Conservation (phyloP, 2,113 vertebrate species). For the Alouatta palliata region DNA sequence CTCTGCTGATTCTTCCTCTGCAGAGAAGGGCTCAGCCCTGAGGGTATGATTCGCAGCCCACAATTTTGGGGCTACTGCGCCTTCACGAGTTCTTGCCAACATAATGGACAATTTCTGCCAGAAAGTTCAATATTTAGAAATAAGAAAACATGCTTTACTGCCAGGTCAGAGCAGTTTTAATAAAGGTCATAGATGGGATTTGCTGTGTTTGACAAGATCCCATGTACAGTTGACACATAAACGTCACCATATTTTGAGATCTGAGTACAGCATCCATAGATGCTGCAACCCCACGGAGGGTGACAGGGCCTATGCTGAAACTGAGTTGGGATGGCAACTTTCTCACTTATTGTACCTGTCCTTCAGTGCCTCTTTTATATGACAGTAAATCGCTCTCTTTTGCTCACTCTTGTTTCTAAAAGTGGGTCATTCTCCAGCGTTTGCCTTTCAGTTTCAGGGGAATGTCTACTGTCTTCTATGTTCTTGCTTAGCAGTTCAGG, state of each 20-base stretch:
- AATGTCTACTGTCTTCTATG: conserved; percentile 38
- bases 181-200: not conserved
- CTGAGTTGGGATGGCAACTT: not conserved
- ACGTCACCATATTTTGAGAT: fast-evolving
- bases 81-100: not conserved
- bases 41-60: not conserved
- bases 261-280: not conserved
- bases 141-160: not conserved
- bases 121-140: conserved; percentile 58
- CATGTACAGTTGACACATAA: not conserved
- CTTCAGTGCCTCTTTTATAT: not conserved
- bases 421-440: conserved; percentile 61
- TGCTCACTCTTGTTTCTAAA: conserved; percentile 53
- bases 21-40: not conserved
- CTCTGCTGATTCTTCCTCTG: not conserved
- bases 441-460: conserved; percentile 27
- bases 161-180: not conserved
- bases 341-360: not conserved
- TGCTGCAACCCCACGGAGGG: not conserved
- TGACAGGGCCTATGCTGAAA: not conserved
- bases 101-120: not conserved
- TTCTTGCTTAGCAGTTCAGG: conserved; percentile 4
- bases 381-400: conserved; percentile 19
- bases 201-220: not conserved
- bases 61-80: not conserved